Base-by-base conservation (phyloP, 2,888 invertebrate species). In the Drosophila rellima region DNA sequence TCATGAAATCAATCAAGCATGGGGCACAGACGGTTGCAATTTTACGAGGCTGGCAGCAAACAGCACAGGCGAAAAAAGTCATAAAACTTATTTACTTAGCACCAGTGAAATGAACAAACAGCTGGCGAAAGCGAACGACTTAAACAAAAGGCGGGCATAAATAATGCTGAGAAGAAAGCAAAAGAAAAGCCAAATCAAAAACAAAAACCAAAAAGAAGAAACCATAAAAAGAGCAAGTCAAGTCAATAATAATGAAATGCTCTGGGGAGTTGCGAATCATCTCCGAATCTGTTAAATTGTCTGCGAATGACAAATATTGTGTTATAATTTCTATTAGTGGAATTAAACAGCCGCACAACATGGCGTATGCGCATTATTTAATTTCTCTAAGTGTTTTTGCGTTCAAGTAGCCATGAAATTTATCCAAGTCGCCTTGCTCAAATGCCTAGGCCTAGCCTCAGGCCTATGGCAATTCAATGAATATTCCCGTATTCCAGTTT, bases 301-400 rank as follows among this genome's bases (percentile, higher is more conserved):
- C 85, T 80, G 89, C 84, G 80, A 85, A 89, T 87, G 84, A 85
- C 84, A 85, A 89, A 85, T 85, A 87, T 87, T 77, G 89, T 89
- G 87, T 77, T 77, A 81, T 84, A 89, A 89, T 89, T 71, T 76
- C 89, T 81, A 87, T 89, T 89, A 81, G 74, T 72, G 57, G 79
- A 88, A 86, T 86, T 89, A 78, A 87, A 77, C 70, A 77, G 61
- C 48, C 70, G 66, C 62, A 52, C 66, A 64, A 65, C 77, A 81
- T 73, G 77, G 71, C 87, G 85, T 77, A 79, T 89, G 77, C 79
- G 77, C 80, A 71, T 77, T 89, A 83, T 84, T 81, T 82, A 73
- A 87, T 89, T 89, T 86, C 71, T 78, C 70, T 81, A 83, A 88
- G 83, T 88, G 81, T 72, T 85, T 64, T 71, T 48, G 75, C 65